These are phyloP conservation scores for Oceanites oceanicus DNA, from an alignment of 2,113 vertebrate species.

Conservation along the genomic window DNA sequence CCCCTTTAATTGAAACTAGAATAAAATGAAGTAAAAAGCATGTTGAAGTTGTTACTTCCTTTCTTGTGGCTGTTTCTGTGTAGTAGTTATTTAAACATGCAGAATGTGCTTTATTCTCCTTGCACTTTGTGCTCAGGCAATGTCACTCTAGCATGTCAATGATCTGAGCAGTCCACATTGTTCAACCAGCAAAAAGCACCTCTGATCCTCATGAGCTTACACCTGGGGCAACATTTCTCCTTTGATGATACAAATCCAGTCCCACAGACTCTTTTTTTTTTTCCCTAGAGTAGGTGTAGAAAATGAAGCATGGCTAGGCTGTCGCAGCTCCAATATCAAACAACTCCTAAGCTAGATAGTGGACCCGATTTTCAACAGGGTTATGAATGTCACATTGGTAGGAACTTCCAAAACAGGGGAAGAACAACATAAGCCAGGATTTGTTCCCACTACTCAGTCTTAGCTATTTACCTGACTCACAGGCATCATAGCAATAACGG, in stretches of 20 bases:
- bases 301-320: background rate
- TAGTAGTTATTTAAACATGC: background rate
- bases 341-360: background rate
- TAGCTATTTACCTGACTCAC: background rate
- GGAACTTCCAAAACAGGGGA: rapidly evolving
- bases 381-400: background rate
- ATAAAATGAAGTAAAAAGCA: background rate
- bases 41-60: background rate
- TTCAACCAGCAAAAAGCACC: background rate
- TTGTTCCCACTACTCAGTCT: background rate
- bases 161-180: background rate
- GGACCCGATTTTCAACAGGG: rapidly evolving
- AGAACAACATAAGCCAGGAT: background rate
- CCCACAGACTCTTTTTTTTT: background rate
- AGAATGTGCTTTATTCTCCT: background rate
- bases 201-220: background rate
- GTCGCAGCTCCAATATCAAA: background rate
- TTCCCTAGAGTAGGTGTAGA: rapidly evolving
- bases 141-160: background rate
- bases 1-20: background rate
- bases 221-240: background rate
- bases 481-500: background rate
- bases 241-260: background rate
- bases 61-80: background rate
- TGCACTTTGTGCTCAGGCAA: background rate